phyloP scores from a whole-genome alignment of 2,888 invertebrate species.

The Octodonta nipae region DNA sequence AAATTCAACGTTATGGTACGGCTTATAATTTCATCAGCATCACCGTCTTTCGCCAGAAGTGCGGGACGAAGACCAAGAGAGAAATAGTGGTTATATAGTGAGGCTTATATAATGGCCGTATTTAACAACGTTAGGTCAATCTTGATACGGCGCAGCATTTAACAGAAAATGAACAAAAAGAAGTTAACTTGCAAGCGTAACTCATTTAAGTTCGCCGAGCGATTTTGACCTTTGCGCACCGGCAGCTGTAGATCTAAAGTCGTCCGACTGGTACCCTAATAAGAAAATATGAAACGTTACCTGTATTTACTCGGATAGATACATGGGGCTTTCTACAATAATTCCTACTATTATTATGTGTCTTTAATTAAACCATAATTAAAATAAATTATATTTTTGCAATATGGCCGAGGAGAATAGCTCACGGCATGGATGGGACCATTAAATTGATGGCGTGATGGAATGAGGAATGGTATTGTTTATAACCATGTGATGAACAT shows the following conservation, averaged over 20 bases:
- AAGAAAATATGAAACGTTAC: conserved; percentile 16
- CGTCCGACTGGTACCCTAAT: conserved; percentile 9
- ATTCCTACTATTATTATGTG: conserved; percentile 10
- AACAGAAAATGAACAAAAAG: conserved; percentile 19
- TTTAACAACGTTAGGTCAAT: conserved; percentile 21
- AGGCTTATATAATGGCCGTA: conserved; percentile 17
- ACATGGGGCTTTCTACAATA: conserved; percentile 14
- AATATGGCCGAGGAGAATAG: no score
- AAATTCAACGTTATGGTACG: no score
- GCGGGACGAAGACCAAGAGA: no score
- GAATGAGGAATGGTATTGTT: no score
- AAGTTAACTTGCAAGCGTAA: conserved; percentile 17
- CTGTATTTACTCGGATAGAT: conserved; percentile 13
- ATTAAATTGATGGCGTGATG: no score
- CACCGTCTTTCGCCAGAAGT: no score
- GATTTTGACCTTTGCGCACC: conserved; percentile 14
- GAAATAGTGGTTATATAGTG: conserved; percentile 5
- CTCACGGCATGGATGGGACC: no score
- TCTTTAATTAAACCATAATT: conserved; percentile 8
- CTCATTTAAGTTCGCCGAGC: conserved; percentile 20
- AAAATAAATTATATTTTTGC: no score
- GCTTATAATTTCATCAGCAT: no score
- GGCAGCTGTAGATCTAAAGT: conserved; percentile 9
- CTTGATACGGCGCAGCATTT: conserved; percentile 21
- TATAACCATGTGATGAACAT: no score